Percentiles rank a stretch among this genome's conserved stretches.
Evolutionary conservation across 2,888 invertebrate species (phyloP).

Genomic region (Carabus problematicus): DNA sequence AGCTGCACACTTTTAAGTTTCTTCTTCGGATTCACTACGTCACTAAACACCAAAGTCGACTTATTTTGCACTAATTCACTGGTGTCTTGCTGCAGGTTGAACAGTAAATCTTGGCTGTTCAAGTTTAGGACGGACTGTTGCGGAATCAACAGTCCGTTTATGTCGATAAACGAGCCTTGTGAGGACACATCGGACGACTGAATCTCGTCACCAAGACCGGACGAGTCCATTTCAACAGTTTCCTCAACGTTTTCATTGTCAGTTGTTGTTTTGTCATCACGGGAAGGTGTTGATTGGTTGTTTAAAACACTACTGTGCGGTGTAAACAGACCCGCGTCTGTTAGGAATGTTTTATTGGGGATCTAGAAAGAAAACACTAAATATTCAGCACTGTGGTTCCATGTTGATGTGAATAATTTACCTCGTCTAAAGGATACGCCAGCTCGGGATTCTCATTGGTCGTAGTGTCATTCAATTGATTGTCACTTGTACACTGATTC

Average conservation of each 20-base stretch:
- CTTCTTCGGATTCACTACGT: constrained; percentile 8
- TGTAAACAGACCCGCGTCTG: constrained; percentile 49
- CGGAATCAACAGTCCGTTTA: constrained; percentile 35
- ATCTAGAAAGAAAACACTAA: constrained; percentile 44
- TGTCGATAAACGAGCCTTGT: constrained; percentile 37
- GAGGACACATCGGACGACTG: constrained; percentile 37
- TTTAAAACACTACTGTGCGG: constrained; percentile 46
- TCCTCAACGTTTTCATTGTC: constrained; percentile 17
- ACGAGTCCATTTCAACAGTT: constrained; percentile 15
- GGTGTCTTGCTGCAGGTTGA: constrained; percentile 32
- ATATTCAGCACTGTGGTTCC: no score
- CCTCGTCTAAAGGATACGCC: constrained; percentile 47
- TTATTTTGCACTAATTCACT: neutral
- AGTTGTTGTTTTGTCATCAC: constrained; percentile 8
- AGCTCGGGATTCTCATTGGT: constrained; percentile 33
- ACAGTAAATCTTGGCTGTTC: constrained; percentile 31
- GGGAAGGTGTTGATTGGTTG: constrained; percentile 10
- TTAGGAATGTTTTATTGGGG: constrained; percentile 48
- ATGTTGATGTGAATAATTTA: no score
- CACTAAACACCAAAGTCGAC: neutral
- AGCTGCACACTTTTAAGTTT: constrained; percentile 1
- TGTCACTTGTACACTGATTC: neutral
- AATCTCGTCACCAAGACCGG: constrained; percentile 12
- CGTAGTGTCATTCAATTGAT: constrained; percentile 1
- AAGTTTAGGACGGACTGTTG: constrained; percentile 33